Base-by-base conservation (phyloP, 2,888 invertebrate species). In the Melikaiella ostensackeni region DNA sequence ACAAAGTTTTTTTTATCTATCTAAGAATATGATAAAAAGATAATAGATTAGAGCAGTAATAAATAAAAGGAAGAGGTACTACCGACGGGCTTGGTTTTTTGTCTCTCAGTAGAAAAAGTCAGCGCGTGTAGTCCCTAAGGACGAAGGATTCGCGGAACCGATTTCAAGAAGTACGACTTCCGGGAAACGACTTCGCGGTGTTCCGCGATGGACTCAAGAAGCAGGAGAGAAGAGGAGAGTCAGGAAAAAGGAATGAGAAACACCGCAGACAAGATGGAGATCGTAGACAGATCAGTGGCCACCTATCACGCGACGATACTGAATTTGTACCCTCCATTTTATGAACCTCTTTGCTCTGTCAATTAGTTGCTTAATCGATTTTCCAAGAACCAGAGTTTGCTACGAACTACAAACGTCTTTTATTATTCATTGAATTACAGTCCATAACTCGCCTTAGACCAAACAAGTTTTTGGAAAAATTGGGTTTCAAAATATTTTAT, bases 151-250 rank as follows among this genome's bases (percentile, higher is more conserved):
- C 85, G 79, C 80, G 80, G 84, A 85, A 86, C 79, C 84, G 85
- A 84, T 85, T 84, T 83, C 82, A 78, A 78, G 81, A 80, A 82
- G 81, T 77, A 80, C 81, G 84, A 83, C 84, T 88, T 86, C 87
- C 86, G 86, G 84, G 86, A 86, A 86, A 81, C 73, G 80, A 75
- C 80, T 61, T 77, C 81, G 79, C 81, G 80, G 79, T 81, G 75
- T 77, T 76, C 77, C 76, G 59, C 66, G 57, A 75, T 76, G 77
- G 75, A 63, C 27, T 73, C 21, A 73, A 75, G 33, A 46, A 66
- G 64, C 62, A 76, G 77, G 61, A 50, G 73, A 75, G 27, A 61
- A 38, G 55, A 30, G 38, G 33, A 55, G 78, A 76, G 75, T 75
- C 61, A 77, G 59, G 74, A 70, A 59, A 62, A 61, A 75, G 62